Evolutionary conservation across 2,888 invertebrate genomes (phyloP).

Genomic region (Selenia dentaria): DNA sequence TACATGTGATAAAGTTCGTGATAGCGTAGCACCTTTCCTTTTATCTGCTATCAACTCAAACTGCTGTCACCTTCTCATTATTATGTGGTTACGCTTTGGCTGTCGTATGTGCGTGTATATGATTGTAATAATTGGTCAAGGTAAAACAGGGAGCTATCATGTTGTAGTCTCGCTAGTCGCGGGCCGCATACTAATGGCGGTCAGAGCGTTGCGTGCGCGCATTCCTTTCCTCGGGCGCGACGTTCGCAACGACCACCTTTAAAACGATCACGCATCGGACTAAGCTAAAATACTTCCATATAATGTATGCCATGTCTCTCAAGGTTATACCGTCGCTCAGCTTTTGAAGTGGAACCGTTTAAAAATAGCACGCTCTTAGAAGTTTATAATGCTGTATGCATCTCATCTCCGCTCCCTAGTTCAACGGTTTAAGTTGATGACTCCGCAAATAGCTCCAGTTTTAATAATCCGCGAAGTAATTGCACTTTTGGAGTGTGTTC

Average conservation of each 20-base stretch:
- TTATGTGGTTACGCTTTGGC: constrained; percentile 7
- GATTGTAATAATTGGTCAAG: constrained; percentile 65
- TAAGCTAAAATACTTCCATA: constrained; percentile 29
- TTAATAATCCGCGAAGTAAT: constrained; percentile 62
- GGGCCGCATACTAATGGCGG: constrained; percentile 74
- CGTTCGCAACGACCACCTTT: constrained; percentile 38
- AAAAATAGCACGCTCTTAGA: constrained; percentile 16
- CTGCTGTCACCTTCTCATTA: constrained; percentile 4
- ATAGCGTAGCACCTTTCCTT: neutral
- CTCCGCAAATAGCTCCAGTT: constrained; percentile 58
- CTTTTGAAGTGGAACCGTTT: constrained; percentile 13
- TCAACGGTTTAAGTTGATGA: constrained; percentile 47
- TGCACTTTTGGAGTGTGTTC: constrained; percentile 47
- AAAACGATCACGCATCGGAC: constrained; percentile 37
- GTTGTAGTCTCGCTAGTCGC: constrained; percentile 62
- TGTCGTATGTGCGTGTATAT: constrained; percentile 42
- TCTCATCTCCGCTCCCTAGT: constrained; percentile 21
- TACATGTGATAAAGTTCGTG: neutral
- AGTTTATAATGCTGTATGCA: constrained; percentile 7
- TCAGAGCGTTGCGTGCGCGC: constrained; percentile 64
- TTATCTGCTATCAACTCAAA: neutral
- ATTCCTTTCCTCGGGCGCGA: constrained; percentile 59
- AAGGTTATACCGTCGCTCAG: constrained; percentile 25
- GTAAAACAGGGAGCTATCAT: constrained; percentile 63
- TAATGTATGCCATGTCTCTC: constrained; percentile 37